Percentiles rank a stretch among this genome's conserved stretches.
phyloP scores from a whole-genome alignment of 2,797 vertebrate species.

The Cuculus canorus region DNA sequence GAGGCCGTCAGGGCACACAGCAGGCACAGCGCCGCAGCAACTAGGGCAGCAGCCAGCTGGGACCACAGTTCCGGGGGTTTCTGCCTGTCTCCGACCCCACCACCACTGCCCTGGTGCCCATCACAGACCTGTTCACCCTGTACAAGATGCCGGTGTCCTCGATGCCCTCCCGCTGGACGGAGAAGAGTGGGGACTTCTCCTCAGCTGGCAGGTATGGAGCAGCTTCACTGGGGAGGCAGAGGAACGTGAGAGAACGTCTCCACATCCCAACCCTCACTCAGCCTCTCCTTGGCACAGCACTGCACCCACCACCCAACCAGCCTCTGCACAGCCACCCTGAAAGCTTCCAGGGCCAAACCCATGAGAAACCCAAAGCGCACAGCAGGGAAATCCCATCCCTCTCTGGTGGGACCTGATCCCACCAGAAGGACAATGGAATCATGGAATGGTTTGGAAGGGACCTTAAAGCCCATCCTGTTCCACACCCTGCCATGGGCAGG shows the following conservation, averaged over 20 bases:
- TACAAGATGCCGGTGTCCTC: conserved; percentile 76
- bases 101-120: accelerated
- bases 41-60: no score
- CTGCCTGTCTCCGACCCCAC: no score
- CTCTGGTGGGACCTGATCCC: no score
- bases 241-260: background rate
- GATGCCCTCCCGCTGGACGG: conserved; percentile 84
- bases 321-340: background rate
- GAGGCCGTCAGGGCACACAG: background rate
- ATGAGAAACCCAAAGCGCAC: background rate
- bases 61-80: background rate
- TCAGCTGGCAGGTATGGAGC: conserved; percentile 87
- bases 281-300: background rate
- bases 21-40: no score
- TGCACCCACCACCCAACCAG: background rate
- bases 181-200: conserved; percentile 85
- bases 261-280: background rate
- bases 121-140: conserved; percentile 83
- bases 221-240: conserved; percentile 78
- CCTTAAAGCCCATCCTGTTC: no score
- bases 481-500: no score
- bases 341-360: background rate
- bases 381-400: no score
- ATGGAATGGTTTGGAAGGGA: no score
- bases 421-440: no score